Percentiles rank a stretch among this genome's conserved stretches.
These are phyloP conservation scores for Volucella bombylans DNA, from an alignment of 2,888 invertebrate species.

Conservation along the genomic window DNA sequence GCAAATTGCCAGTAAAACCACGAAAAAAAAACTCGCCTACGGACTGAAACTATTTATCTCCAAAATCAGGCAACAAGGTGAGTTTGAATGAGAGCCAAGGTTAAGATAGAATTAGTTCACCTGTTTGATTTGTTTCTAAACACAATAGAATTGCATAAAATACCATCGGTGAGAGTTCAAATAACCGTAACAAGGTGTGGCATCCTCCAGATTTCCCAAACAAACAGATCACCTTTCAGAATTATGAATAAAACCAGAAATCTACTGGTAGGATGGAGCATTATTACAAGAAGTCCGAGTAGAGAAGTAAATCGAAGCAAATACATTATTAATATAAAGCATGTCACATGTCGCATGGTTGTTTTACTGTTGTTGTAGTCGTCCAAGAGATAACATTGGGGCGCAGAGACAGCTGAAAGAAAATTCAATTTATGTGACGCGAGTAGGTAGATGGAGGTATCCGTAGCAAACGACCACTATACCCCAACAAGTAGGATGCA, in stretches of 20 bases:
- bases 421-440: constrained; percentile 70
- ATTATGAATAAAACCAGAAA: constrained; percentile 62
- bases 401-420: constrained; percentile 29
- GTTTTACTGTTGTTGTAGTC: constrained; percentile 18
- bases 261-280: constrained; percentile 48
- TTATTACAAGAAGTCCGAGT: constrained; percentile 50
- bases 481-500: constrained; percentile 66
- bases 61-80: not conserved
- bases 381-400: constrained; percentile 55
- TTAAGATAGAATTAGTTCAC: constrained; percentile 25
- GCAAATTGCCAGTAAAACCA: constrained; percentile 33
- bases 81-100: constrained; percentile 45
- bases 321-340: constrained; percentile 71
- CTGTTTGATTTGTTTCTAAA: not conserved
- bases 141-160: constrained; percentile 51
- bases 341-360: constrained; percentile 64
- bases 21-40: constrained; percentile 1
- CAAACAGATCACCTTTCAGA: constrained; percentile 59
- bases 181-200: constrained; percentile 64
- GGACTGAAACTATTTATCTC: not conserved
- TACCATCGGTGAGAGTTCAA: constrained; percentile 20
- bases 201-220: constrained; percentile 37
- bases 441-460: constrained; percentile 71
- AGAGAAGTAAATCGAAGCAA: constrained; percentile 58
- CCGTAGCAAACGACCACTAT: constrained; percentile 36